A percentile compares a stretch with the other conserved stretches of the same genome.
Evolutionary conservation across 2,888 invertebrate genomes (phyloP).

Genomic region (Mesopsocus fuscifrons): DNA sequence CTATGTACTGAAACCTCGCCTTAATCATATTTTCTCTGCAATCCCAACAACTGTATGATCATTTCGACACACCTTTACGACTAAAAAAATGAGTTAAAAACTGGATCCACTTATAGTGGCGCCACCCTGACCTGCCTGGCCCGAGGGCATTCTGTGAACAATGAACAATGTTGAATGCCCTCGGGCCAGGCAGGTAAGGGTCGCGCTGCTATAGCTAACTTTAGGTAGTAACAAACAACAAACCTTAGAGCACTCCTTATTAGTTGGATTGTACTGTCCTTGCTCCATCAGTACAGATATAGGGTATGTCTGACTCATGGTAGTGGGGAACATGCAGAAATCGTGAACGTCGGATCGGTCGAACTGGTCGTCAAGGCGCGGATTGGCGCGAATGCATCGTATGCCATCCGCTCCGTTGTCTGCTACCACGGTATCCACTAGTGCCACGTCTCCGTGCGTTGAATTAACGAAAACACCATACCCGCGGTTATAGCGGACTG

Average conservation of each 20-base stretch:
- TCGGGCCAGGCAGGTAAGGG: too few relatives aligned
- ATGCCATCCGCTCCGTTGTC: slow-evolving; percentile 85
- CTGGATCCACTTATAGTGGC: too few relatives aligned
- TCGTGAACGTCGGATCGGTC: slow-evolving; percentile 62
- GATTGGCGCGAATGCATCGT: slow-evolving; percentile 66
- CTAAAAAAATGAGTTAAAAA: too few relatives aligned
- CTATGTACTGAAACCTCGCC: too few relatives aligned
- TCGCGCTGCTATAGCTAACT: too few relatives aligned
- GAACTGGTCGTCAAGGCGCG: slow-evolving; percentile 50
- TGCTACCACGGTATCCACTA: slow-evolving; percentile 57
- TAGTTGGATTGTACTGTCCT: slow-evolving; percentile 45
- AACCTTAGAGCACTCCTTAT: slow-evolving; percentile 53
- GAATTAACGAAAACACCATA: slow-evolving; percentile 81
- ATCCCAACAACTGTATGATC: too few relatives aligned
- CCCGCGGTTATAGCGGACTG: slow-evolving; percentile 62
- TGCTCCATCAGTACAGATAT: slow-evolving; percentile 67
- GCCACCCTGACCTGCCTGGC: too few relatives aligned
- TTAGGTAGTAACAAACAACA: too few relatives aligned
- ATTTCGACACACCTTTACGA: too few relatives aligned
- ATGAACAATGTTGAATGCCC: too few relatives aligned
- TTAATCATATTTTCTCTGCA: too few relatives aligned
- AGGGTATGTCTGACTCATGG: slow-evolving; percentile 72
- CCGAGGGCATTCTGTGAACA: too few relatives aligned
- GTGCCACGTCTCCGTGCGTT: slow-evolving; percentile 57
- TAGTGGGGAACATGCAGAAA: slow-evolving; percentile 67